phyloP scores from a whole-genome alignment of 2,113 vertebrate species.

The Nycticryphes semicollaris region DNA sequence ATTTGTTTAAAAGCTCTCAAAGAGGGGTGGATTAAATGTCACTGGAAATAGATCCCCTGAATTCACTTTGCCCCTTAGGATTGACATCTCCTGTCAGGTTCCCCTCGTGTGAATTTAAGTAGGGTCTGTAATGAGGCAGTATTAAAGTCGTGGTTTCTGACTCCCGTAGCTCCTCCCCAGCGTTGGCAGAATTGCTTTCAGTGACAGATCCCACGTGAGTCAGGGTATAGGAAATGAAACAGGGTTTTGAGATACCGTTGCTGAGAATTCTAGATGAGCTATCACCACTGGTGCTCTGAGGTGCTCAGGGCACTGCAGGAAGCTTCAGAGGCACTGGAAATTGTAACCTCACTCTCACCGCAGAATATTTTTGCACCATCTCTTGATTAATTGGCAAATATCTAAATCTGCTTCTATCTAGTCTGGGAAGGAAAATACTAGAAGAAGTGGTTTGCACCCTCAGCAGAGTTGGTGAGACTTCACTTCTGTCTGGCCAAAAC shows the following conservation, averaged over 20 bases:
- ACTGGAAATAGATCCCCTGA: not conserved
- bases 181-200: not conserved
- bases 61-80: not conserved
- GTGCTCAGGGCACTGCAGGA: not conserved
- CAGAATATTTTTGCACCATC: not conserved
- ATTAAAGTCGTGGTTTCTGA: not conserved
- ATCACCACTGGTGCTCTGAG: not conserved
- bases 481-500: not conserved
- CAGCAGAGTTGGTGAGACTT: not conserved
- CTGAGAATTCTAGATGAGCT: not conserved
- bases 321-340: fast-evolving
- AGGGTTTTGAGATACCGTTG: not conserved
- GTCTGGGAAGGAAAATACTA: not conserved
- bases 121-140: not conserved
- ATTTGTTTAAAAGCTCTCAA: conserved; percentile 17
- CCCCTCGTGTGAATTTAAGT: not conserved
- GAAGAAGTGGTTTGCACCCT: not conserved
- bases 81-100: not conserved
- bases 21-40: not conserved
- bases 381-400: not conserved
- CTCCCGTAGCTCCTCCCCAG: not conserved
- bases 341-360: not conserved
- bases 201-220: not conserved
- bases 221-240: not conserved
- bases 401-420: not conserved